phyloP scores from a whole-genome alignment of 1,140 invertebrate species.

The Semibalanus balanoides region DNA sequence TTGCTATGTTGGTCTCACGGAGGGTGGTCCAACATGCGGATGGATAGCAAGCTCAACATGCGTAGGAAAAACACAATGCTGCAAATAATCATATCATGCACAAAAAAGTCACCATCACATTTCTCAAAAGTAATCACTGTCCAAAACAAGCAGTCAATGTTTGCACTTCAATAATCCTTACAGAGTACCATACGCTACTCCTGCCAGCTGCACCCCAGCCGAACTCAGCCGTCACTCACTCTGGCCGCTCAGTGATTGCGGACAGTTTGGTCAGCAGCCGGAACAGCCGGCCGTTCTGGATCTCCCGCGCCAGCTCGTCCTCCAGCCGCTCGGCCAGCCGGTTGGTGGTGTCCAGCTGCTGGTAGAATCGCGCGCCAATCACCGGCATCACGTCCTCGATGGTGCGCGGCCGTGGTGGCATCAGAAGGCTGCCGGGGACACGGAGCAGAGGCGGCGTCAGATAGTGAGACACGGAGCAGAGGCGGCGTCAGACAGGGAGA shows the following conservation, averaged over 20 bases:
- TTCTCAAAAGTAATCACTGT: no score
- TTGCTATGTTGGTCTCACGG: no score
- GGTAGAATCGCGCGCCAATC: constrained; percentile 83
- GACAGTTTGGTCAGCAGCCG: constrained; percentile 78
- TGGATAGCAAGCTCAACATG: no score
- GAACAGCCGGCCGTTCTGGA: constrained; percentile 86
- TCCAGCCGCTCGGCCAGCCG: constrained; percentile 74
- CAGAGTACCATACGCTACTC: no score
- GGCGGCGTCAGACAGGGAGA: neutral
- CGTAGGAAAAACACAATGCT: no score
- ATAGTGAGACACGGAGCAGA: neutral
- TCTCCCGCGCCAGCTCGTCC: constrained; percentile 77
- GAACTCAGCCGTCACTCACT: constrained; percentile 32
- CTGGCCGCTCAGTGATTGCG: constrained; percentile 82
- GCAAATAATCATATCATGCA: no score
- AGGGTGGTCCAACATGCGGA: no score
- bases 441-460: neutral
- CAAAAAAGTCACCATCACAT: no score
- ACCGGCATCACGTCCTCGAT: constrained; percentile 97
- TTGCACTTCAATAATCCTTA: no score
- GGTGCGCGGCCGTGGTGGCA: constrained; percentile 30
- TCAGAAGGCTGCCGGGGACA: neutral
- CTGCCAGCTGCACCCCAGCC: no score
- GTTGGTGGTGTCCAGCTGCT: constrained; percentile 79
- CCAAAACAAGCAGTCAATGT: no score